Evolutionary conservation across 2,113 vertebrate genomes (phyloP), one percentile per base, ranked within the genome.

Genomic region (Thunnus maccoyii): DNA sequence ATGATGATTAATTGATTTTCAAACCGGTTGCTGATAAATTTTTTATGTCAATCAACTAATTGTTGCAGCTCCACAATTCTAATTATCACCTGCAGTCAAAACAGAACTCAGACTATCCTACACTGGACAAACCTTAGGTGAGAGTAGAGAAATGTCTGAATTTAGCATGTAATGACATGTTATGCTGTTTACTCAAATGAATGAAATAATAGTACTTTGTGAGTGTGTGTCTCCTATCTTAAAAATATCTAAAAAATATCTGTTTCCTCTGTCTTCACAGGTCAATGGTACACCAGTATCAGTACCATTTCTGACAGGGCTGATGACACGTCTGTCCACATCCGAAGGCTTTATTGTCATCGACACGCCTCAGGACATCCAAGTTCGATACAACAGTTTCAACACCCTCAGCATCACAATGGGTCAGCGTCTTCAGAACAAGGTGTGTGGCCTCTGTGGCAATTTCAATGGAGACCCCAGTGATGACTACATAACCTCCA

Each of bases 391-490:
- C 93, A 99, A 99, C 0, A 97, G 96, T 72, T 99, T 97, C 87
- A 99, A 99, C 9, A 94, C 98, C 36, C 97, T 99, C 50, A 98
- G 97, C 80, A 97, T 99, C 89, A 94, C 95, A 76, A 96, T 99
- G 74, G 96, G 98, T 0, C 97, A 97, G 67, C 93, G 98, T 84
- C 95, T 99, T n/a, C 98, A 98, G 93, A 99, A 98, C 95, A 99
- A 99, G 86, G 97, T 99, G 47, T 99, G 98, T 0, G 98, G 98
- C 72, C 96, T 99, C 30, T 99, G 98, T 0, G 98, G 98, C 61
- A 99, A 99, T 88, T 99, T 98, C 92, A 99, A 99, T 0, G 98
- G 98, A 0, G 97, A 99, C 88, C 93, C 89, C n/a, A 94, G 91
- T 0, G 98, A 99, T 0, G 98, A 99, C 87, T 98, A 98, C 1